phyloP scores from a whole-genome alignment of 2,113 vertebrate genomes.

The Polypterus bichir region DNA sequence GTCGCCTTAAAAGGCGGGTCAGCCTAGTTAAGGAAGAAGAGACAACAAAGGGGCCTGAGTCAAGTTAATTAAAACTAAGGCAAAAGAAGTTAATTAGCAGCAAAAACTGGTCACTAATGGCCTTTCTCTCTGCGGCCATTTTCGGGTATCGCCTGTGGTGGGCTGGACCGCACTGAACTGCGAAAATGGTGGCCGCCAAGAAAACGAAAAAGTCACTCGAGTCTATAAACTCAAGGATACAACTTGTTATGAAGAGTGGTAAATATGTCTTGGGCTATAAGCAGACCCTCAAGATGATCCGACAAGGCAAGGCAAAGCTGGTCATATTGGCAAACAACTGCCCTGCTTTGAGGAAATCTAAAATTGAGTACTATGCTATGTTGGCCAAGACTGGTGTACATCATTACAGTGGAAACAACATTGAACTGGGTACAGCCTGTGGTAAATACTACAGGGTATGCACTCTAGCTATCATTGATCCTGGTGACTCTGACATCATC shows the following conservation, averaged over 20 bases:
- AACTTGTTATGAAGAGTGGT: constrained; percentile 97
- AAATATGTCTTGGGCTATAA: constrained; percentile 92
- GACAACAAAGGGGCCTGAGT: no score
- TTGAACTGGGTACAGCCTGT: constrained; percentile 89
- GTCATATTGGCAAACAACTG: constrained; percentile 98
- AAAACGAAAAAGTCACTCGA: constrained; percentile 98
- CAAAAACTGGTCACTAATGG: no score
- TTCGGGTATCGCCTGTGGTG: no score
- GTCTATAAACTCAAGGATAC: constrained; percentile 96
- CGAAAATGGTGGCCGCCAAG: constrained; percentile 91
- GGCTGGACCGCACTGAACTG: constrained; percentile 27
- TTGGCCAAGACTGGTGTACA: constrained; percentile 75
- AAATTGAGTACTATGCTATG: constrained; percentile 97
- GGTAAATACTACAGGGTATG: constrained; percentile 83
- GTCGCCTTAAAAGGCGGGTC: no score
- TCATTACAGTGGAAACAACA: constrained; percentile 96
- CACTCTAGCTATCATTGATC: constrained; percentile 94
- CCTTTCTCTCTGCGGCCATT: no score
- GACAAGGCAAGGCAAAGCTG: constrained; percentile 93
- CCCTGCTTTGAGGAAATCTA: constrained; percentile 94
- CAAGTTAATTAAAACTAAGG: no score
- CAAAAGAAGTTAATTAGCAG: no score
- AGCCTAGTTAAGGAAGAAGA: no score
- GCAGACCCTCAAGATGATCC: constrained; percentile 93
- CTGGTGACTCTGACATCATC: constrained; percentile 98